phyloP scores from a whole-genome alignment of 2,888 invertebrate genomes.

The Papilio elwesi region DNA sequence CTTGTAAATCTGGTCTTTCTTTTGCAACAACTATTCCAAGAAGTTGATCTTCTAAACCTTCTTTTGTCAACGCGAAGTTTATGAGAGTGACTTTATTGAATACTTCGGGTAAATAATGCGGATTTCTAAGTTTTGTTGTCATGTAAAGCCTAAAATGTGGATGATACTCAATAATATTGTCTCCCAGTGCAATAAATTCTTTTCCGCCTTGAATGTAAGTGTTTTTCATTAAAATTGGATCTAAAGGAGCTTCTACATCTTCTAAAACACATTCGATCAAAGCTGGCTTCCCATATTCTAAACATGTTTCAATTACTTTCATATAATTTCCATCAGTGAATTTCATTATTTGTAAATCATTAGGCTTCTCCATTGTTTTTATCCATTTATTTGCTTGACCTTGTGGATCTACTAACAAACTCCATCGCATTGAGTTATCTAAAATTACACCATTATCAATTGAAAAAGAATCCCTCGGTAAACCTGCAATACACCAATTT shows the following conservation, averaged over 20 bases:
- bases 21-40: constrained; percentile 93
- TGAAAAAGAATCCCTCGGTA: constrained; percentile 92
- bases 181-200: constrained; percentile 90
- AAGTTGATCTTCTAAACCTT: constrained; percentile 92
- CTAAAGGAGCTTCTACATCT: constrained; percentile 90
- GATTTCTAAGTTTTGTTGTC: constrained; percentile 92
- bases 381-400: constrained; percentile 94
- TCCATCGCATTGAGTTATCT: constrained; percentile 90
- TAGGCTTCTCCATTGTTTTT: constrained; percentile 91
- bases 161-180: constrained; percentile 90
- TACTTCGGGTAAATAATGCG: constrained; percentile 93
- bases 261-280: constrained; percentile 91
- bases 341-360: constrained; percentile 88
- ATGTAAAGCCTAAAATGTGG: constrained; percentile 90
- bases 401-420: constrained; percentile 93
- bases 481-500: constrained; percentile 92
- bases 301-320: constrained; percentile 88
- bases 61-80: constrained; percentile 92
- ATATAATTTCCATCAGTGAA: constrained; percentile 90
- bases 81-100: constrained; percentile 92
- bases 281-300: constrained; percentile 90
- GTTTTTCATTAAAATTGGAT: constrained; percentile 90
- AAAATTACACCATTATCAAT: constrained; percentile 94
- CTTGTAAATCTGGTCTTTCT: constrained; percentile 92
- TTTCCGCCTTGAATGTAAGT: constrained; percentile 90